phyloP scores from a whole-genome alignment of 2,888 invertebrate species.

The Drosophila demipolita region DNA sequence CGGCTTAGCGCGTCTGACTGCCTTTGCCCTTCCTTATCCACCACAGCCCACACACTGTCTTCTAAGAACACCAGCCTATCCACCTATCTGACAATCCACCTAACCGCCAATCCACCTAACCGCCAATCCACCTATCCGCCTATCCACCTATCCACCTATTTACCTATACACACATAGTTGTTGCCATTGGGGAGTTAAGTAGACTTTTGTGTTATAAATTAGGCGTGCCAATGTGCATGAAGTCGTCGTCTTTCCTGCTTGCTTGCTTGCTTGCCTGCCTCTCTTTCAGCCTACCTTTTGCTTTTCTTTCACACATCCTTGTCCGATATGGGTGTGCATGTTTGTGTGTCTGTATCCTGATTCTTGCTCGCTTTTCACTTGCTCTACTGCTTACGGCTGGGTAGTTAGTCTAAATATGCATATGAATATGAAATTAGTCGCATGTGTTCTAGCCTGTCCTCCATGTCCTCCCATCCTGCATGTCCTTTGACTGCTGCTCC shows the following conservation, averaged over 20 bases:
- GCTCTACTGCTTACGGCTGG: slow-evolving; percentile 44
- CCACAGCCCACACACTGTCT: neutral
- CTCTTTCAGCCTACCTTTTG: slow-evolving; percentile 18
- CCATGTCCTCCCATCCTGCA: slow-evolving; percentile 7
- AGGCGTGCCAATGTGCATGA: slow-evolving; percentile 73
- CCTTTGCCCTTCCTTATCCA: neutral
- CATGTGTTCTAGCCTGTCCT: slow-evolving; percentile 60
- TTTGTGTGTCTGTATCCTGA: neutral
- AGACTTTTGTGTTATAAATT: slow-evolving; percentile 78
- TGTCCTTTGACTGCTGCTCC: slow-evolving; percentile 25
- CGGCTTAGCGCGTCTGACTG: slow-evolving; percentile 46
- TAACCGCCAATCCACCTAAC: neutral
- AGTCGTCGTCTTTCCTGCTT: slow-evolving; percentile 23
- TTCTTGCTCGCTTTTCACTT: slow-evolving; percentile 5
- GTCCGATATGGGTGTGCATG: neutral
- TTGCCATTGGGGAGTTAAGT: slow-evolving; percentile 70
- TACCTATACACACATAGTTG: slow-evolving; percentile 20
- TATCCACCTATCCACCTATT: neutral
- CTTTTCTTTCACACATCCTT: slow-evolving; percentile 15
- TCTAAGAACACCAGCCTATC: neutral
- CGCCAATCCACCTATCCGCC: neutral
- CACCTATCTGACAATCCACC: neutral
- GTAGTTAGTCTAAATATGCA: slow-evolving; percentile 76
- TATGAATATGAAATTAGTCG: slow-evolving; percentile 77
- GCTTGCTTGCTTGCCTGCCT: neutral